Evolutionary conservation across 2,113 vertebrate genomes (phyloP), one percentile per base, ranked within the genome.

Genomic region (Sylvilagus bachmani): DNA sequence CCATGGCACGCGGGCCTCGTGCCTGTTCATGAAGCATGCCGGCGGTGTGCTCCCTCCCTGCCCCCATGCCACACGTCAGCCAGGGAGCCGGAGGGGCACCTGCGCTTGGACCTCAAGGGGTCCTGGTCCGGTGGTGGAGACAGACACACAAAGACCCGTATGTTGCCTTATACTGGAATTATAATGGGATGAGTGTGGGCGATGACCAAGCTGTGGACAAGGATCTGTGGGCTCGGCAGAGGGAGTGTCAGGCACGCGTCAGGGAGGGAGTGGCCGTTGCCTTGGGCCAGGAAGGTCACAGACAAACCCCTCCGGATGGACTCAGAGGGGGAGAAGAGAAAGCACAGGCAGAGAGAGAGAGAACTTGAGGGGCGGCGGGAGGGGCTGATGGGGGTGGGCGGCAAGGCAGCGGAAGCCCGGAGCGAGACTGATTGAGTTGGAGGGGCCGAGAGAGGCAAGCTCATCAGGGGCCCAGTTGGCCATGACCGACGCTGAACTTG

Each of bases 401-500:
- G n/a, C 61, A 22, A n/a, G 66, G 55, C 2, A 25, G 71, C 33
- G 0, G n/a, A n/a, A 6, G 44, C 36, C 0, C 29, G 0, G 13
- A 0, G 25, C 22, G 58, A 95, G 78, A 69, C 74, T 51, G 95
- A 89, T 75, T 27, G 92, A 95, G 86, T 5, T 27, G 44, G 85
- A 84, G 82, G 86, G 31, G 17, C 38, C 10, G 1, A n/a, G 94
- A 90, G 84, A 92, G 64, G 82, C 74, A 25, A 90, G 95, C 53
- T 77, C 94, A 86, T 93, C 83, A 85, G 92, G 78, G 95, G 22
- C 86, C 62, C 58, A 2, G 90, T 2, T 73, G 88, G 85, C 96
- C 94, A 55, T 93, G 96, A 73, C 94, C 24, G 90, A 86, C 73
- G 36, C 93, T 69, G 82, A 77, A 69, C 95, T 95, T 95, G 62